Base-by-base conservation (phyloP, 2,888 invertebrate species). In the Callosobruchus maculatus region DNA sequence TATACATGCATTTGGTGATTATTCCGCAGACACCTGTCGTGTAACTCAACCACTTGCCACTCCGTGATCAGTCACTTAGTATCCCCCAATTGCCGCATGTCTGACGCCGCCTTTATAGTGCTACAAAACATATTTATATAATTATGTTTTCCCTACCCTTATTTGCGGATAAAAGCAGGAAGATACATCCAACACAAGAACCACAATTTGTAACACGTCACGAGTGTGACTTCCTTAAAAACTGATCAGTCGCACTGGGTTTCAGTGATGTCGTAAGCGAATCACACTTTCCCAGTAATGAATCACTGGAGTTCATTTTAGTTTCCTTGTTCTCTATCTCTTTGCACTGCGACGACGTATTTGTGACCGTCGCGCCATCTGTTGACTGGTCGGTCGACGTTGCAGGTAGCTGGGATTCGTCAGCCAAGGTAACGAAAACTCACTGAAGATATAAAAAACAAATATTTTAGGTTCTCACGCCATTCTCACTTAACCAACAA, bases 391-490 rank as follows among this genome's bases (percentile, higher is more conserved):
- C 31, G 80, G 70, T 30, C 80, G 78, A 72, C 78, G 72, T 20
- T 49, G 49, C 49, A 49, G 49, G 49, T 49, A 49, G 49, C 49
- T 49, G 7, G 85, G 83, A 78, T 85, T 85, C 67, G 82, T 81
- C 74, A 87, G 77, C 87, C 87, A 87, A 0, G 87, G 86, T 71
- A 87, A 77, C 73, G 77, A 82, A 79, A 87, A 87, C 78, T 87
- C 86, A 79, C 87, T 87, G 74, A 67, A 85, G 83, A 77, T 76
- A 71, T 75, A n/a, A n/a, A n/a, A n/a, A n/a, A n/a, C n/a, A n/a
- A n/a, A n/a, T n/a, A n/a, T n/a, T n/a, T n/a, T n/a, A n/a, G n/a
- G n/a, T n/a, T n/a, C n/a, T n/a, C n/a, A n/a, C n/a, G n/a, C n/a
- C n/a, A n/a, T n/a, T n/a, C n/a, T n/a, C n/a, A n/a, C n/a, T n/a